A percentile compares a stretch with the other conserved stretches of the same genome.
phyloP scores from a whole-genome alignment of 2,113 vertebrate genomes.

The Oncorhynchus mykiss region DNA sequence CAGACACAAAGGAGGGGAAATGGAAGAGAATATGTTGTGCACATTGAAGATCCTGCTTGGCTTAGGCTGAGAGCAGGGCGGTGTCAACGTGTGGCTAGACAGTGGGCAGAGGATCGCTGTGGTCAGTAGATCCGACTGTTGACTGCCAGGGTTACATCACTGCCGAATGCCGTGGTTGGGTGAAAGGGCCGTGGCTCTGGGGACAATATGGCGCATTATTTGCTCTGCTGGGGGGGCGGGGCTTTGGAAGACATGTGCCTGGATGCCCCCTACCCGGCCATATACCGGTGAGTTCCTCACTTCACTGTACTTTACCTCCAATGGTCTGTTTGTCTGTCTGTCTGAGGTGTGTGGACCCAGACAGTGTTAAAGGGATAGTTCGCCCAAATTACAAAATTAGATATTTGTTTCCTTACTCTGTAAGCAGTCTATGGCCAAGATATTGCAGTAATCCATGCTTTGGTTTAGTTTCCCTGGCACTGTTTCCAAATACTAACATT shows the following conservation, averaged over 20 bases:
- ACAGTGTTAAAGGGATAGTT: no score
- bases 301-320: not conserved
- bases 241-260: constrained; percentile 68
- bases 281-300: constrained; percentile 69
- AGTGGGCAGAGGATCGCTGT: not conserved
- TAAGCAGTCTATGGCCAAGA: no score
- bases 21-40: not conserved
- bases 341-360: not conserved
- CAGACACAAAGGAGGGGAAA: not conserved
- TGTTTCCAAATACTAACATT: no score
- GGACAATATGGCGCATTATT: constrained; percentile 63
- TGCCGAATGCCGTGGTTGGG: constrained; percentile 20
- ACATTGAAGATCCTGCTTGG: not conserved
- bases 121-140: constrained; percentile 8
- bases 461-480: no score
- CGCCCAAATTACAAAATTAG: no score
- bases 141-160: constrained; percentile 18
- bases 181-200: constrained; percentile 29
- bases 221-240: constrained; percentile 75
- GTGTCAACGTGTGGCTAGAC: not conserved
- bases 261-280: constrained; percentile 61
- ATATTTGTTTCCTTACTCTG: no score
- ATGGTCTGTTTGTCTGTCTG: not conserved
- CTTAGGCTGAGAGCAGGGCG: not conserved
- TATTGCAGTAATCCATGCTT: no score